Evolutionary conservation across 2,797 vertebrate genomes (phyloP).

Genomic region (Mormyrops attenuatus): DNA sequence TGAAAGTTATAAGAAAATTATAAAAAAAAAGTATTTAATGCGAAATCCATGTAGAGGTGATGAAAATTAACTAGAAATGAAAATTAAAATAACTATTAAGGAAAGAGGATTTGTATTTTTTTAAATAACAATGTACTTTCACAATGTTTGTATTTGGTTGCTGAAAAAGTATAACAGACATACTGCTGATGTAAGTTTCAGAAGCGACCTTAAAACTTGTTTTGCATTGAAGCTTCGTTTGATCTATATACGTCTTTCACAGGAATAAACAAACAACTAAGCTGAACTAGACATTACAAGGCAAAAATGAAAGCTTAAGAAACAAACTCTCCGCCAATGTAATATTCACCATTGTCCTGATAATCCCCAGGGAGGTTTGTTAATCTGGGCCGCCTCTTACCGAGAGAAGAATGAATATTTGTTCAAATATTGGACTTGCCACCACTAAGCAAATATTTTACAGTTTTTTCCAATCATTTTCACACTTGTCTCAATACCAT

Average conservation of each 20-base stretch:
- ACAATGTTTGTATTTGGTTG: not conserved
- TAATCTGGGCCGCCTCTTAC: not conserved
- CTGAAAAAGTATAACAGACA: not conserved
- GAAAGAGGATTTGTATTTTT: not conserved
- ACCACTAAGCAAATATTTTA: conserved; percentile 6
- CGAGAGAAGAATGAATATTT: not conserved
- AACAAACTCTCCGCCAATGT: not conserved
- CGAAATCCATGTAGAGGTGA: not conserved
- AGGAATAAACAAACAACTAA: not conserved
- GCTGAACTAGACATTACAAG: not conserved
- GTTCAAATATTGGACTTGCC: not conserved
- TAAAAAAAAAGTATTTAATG: not conserved
- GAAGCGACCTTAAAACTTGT: not conserved
- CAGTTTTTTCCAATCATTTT: too few species aligned
- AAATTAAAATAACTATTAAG: not conserved
- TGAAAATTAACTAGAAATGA: not conserved
- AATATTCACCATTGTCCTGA: not conserved
- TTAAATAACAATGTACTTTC: not conserved
- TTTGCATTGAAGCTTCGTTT: not conserved
- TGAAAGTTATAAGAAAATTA: not conserved
- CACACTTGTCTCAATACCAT: too few species aligned
- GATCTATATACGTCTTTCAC: not conserved
- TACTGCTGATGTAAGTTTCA: not conserved
- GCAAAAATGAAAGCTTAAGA: not conserved
- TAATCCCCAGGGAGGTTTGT: not conserved